Base-by-base conservation (phyloP, 2,113 vertebrate genomes). In the Dipodomys merriami region DNA sequence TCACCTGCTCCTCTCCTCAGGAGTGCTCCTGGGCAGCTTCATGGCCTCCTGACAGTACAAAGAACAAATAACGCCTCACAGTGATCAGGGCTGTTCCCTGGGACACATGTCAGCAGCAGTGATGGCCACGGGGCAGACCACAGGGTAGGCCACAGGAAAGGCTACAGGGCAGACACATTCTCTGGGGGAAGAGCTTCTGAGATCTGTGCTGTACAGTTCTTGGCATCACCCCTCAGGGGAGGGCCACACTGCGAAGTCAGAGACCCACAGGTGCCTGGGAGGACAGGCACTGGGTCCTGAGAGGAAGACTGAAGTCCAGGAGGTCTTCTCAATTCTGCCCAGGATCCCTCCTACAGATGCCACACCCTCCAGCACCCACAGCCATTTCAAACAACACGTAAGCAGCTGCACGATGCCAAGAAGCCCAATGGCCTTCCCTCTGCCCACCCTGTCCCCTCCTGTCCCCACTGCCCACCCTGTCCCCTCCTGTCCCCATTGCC, bases 11-110 rank as follows among this genome's bases (percentile, higher is more conserved):
- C 11, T 91, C 44, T 99, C 98, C 33, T 98, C 98, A 1, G 95
- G 68, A 0, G 98, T 98, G 88, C 22, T 97, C 97, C 98, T 99
- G 19, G 99, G 99, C 97, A 99, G 96, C 94, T 99, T 99, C 96
- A 99, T 95, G 0, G 99, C 99, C 86, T 98, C 98, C 99, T 99
- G 94, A 27, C 91, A 19, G 85, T 46, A 12, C 72, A 35, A 35
- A 35, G 84, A 44, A 11, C n/a, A 91, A 35, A 46, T 12, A 20
- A 8, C 11, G 6, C 1, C 0, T 0, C 3, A 35, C 67, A 7
- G 10, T 11, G 39, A 27, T 9, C 3, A 2, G n/a, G 53, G 15
- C 30, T 0, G 0, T 7, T 25, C n/a, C 44, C 53, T 25, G 15
- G 87, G 35, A 76, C 20, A 12, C 7, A 16, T 11, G 2, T 12